Evolutionary conservation across 2,797 vertebrate species (phyloP), one percentile per base, ranked within the genome.

Genomic region (Dallia pectoralis): DNA sequence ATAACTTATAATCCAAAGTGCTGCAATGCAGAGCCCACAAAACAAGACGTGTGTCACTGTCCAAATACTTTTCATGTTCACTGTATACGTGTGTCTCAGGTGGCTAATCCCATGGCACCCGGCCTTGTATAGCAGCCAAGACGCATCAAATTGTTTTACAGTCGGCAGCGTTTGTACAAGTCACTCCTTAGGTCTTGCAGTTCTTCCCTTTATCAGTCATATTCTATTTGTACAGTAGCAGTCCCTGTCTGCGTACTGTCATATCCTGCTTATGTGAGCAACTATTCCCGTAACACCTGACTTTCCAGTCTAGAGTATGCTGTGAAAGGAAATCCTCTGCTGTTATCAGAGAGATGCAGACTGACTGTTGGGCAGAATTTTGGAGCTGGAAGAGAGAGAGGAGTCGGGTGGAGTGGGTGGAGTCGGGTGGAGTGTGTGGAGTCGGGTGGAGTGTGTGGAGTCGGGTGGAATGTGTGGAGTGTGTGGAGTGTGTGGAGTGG

Each of bases 301-400:
- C 59, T 32, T 7, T 22, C 18, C 6, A 44, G 71, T 78, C 76
- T 53, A 59, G 76, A 72, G 83, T 76, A 51, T 85, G 84, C 80
- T 64, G 74, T 79, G 78, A 62, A 82, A 85, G 79, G 77, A 74
- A 63, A 59, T 63, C 29, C 29, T 30, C 16, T 16, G 77, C 72
- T 74, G 72, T 71, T 87, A 84, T 83, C 72, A 29, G 75, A 56
- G 51, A 3, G 71, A 81, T 40, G 9, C 36, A 40, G 77, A 78
- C 62, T 68, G 70, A 79, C 77, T 85, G 67, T 81, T 22, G 71
- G 79, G 69, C 63, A 79, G 27, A 68, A 69, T 67, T 40, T 36
- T 25, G 69, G 40, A 4, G 32, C n/a, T 18, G 56, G 32, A 32
- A 27, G 16, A 32, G 6, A 63, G 53, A 16, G 9, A 61, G 40